Percentiles rank a stretch among this genome's conserved stretches.
These are phyloP conservation scores for Streblospio benedicti DNA, from an alignment of 1,140 invertebrate genomes.

Conservation along the genomic window DNA sequence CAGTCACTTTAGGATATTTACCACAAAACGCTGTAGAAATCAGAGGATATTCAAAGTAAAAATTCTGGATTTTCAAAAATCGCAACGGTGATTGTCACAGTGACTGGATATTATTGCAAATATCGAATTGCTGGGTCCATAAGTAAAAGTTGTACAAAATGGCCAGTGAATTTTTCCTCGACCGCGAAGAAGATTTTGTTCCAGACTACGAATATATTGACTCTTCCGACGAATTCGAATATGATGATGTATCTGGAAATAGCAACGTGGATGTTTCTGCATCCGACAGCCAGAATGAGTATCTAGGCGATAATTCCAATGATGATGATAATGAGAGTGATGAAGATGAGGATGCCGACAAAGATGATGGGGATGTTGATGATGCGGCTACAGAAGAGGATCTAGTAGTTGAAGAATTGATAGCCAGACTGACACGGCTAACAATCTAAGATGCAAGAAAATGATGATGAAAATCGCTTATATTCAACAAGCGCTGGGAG, in stretches of 20 bases:
- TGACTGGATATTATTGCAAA: too few species aligned
- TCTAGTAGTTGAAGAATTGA: not conserved
- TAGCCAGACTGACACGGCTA: not conserved
- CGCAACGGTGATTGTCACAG: too few species aligned
- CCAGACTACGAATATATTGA: too few species aligned
- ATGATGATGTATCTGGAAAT: constrained; percentile 2
- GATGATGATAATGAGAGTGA: constrained; percentile 16
- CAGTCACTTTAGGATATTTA: too few species aligned
- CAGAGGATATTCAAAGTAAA: too few species aligned
- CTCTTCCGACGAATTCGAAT: too few species aligned
- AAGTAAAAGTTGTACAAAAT: too few species aligned
- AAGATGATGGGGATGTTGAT: constrained; percentile 20
- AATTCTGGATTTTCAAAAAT: too few species aligned
- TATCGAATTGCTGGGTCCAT: too few species aligned
- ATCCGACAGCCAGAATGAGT: not conserved
- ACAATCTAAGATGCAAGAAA: constrained; percentile 5
- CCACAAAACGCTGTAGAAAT: too few species aligned
- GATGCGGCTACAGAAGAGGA: constrained; percentile 1
- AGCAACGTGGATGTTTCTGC: not conserved
- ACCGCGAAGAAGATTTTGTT: too few species aligned
- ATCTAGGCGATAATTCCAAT: constrained; percentile 6
- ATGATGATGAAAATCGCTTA: constrained; percentile 3
- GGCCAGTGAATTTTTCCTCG: too few species aligned
- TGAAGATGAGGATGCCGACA: constrained; percentile 21
- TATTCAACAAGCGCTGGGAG: constrained; percentile 6